Evolutionary conservation across 2,797 vertebrate species (phyloP).

Genomic region (Tachyglossus aculeatus): DNA sequence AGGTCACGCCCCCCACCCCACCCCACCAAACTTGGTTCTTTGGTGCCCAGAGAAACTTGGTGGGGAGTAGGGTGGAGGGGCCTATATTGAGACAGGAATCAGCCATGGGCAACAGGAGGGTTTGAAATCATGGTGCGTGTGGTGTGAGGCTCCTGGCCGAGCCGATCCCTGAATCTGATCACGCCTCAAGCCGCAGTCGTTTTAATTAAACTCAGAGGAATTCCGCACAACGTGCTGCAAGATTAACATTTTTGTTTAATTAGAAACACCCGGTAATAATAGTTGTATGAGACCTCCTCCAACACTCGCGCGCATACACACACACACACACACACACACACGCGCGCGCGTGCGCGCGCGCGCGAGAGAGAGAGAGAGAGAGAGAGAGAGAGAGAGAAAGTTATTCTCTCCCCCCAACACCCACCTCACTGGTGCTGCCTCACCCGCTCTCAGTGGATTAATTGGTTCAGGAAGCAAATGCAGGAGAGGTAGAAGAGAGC

Average conservation of each 20-base stretch:
- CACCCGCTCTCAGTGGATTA: not conserved
- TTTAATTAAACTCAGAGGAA: slow-evolving; percentile 78
- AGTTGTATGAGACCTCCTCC: slow-evolving; percentile 33
- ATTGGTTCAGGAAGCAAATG: slow-evolving; percentile 4
- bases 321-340: rapidly evolving
- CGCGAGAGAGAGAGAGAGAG: too few species aligned
- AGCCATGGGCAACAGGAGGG: too few species aligned
- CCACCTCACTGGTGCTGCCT: not conserved
- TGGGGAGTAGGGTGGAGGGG: too few species aligned
- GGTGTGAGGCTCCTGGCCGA: not conserved
- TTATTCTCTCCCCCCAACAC: too few species aligned
- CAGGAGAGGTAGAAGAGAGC: slow-evolving; percentile 25
- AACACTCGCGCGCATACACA: not conserved
- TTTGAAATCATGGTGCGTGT: not conserved
- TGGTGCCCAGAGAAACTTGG: too few species aligned
- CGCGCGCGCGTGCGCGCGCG: rapidly evolving
- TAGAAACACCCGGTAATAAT: slow-evolving; percentile 45
- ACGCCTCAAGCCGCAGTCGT: slow-evolving; percentile 61
- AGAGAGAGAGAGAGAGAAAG: too few species aligned
- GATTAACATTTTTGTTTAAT: slow-evolving; percentile 74
- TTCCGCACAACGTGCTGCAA: slow-evolving; percentile 61
- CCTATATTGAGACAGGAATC: too few species aligned
- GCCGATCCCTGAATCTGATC: slow-evolving; percentile 58
- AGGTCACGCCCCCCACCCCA: too few species aligned
- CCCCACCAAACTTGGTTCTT: not conserved